Percentiles rank a stretch among this genome's conserved stretches.
phyloP scores from a whole-genome alignment of 2,113 vertebrate genomes.

The Porphyrio hochstetteri region DNA sequence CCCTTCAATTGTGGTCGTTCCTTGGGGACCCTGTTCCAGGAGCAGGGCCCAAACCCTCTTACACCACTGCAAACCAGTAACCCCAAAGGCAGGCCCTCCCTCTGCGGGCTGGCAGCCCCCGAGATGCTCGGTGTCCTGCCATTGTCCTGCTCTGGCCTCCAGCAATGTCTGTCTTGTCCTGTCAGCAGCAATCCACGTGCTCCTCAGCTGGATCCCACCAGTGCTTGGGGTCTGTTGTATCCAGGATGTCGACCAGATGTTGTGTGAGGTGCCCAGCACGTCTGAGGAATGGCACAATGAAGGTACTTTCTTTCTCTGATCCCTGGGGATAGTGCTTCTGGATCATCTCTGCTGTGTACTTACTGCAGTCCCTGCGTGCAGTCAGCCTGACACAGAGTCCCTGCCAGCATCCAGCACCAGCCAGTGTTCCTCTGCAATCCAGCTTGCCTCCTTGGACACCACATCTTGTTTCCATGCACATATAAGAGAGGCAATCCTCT shows the following conservation, averaged over 20 bases:
- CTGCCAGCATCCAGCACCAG: neutral
- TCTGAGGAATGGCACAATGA: conserved; percentile 4
- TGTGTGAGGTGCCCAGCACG: conserved; percentile 21
- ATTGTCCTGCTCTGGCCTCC: conserved; percentile 37
- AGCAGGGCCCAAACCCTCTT: conserved; percentile 6
- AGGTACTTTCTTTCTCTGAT: neutral
- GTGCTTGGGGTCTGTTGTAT: neutral
- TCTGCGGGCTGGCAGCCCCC: neutral
- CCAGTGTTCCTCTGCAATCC: neutral
- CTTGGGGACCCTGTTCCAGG: conserved; percentile 7
- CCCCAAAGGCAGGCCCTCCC: neutral
- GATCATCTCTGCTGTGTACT: neutral
- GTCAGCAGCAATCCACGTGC: conserved; percentile 29
- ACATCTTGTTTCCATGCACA: neutral
- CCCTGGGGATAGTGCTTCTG: neutral
- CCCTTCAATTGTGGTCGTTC: conserved; percentile 6
- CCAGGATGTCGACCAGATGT: conserved; percentile 12
- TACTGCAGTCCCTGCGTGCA: neutral
- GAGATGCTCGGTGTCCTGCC: neutral
- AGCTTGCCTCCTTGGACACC: neutral
- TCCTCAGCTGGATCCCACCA: conserved; percentile 39
- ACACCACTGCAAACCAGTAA: neutral
- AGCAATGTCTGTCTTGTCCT: neutral
- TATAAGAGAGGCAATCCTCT: neutral
- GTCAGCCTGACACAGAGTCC: neutral